Conservation (phyloP, 2,888 invertebrate species). For the Diarsia mendica region DNA sequence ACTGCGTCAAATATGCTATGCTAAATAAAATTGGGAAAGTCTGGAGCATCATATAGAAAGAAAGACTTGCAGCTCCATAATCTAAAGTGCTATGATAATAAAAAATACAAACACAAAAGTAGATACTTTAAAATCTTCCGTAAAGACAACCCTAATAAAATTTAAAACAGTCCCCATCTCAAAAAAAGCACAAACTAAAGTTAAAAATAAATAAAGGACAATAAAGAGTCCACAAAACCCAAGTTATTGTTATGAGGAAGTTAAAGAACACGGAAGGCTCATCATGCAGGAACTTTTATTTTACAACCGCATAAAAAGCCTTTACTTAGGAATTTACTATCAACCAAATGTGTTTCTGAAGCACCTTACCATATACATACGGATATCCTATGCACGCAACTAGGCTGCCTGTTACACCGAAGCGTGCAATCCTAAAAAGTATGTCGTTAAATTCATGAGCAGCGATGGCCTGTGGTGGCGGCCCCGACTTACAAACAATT, state of each 20-base stretch:
- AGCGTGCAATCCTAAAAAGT: neutral
- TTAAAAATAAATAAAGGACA: slow-evolving; percentile 44
- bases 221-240: slow-evolving; percentile 36
- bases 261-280: slow-evolving; percentile 44
- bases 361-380: slow-evolving; percentile 63
- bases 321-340: slow-evolving; percentile 65
- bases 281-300: slow-evolving; percentile 60
- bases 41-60: neutral
- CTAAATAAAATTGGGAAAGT: no score
- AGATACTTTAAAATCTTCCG: neutral
- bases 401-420: slow-evolving; percentile 50
- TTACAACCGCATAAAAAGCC: slow-evolving; percentile 65
- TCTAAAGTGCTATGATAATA: neutral
- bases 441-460: no score
- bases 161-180: slow-evolving; percentile 6
- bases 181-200: slow-evolving; percentile 20
- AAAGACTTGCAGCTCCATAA: neutral
- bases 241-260: slow-evolving; percentile 53
- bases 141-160: neutral
- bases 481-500: no score
- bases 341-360: slow-evolving; percentile 62
- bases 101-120: neutral
- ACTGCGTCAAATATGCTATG: no score
- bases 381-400: slow-evolving; percentile 66
- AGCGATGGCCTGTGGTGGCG: no score